phyloP scores from a whole-genome alignment of 2,888 invertebrate genomes.

The Noctua fimbriata region DNA sequence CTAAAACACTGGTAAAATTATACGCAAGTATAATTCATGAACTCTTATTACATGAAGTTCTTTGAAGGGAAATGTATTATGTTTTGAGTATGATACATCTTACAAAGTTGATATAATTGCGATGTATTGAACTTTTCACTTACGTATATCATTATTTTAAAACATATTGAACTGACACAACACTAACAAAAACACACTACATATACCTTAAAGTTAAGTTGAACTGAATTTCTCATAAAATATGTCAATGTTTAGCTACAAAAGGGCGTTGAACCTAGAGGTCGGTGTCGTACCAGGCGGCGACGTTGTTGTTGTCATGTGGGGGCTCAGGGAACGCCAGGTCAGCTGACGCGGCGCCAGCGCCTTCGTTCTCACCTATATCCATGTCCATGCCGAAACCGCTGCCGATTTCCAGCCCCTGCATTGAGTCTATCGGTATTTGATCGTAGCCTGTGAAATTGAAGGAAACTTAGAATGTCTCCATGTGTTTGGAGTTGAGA shows the following conservation, averaged over 20 bases:
- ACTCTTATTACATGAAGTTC: slow-evolving; percentile 25
- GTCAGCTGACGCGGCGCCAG: slow-evolving; percentile 95
- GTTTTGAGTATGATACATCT: slow-evolving; percentile 33
- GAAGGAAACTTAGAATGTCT: background rate
- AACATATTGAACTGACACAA: slow-evolving; percentile 59
- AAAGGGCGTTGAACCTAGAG: slow-evolving; percentile 89
- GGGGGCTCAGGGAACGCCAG: slow-evolving; percentile 95
- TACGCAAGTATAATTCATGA: slow-evolving; percentile 52
- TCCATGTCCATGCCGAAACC: slow-evolving; percentile 98
- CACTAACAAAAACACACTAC: slow-evolving; percentile 63
- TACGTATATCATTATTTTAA: slow-evolving; percentile 47
- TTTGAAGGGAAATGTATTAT: slow-evolving; percentile 3
- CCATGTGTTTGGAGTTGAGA: background rate
- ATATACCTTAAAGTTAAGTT: slow-evolving; percentile 54
- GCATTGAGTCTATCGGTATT: slow-evolving; percentile 99
- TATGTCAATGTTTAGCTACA: slow-evolving; percentile 43
- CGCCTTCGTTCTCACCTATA: slow-evolving; percentile 95
- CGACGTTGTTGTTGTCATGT: slow-evolving; percentile 97
- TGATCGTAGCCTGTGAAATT: slow-evolving; percentile 96
- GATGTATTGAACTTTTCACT: slow-evolving; percentile 8
- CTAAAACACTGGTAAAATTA: slow-evolving; percentile 49
- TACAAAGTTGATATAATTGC: slow-evolving; percentile 16
- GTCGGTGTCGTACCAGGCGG: slow-evolving; percentile 99
- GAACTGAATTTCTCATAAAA: slow-evolving; percentile 52
- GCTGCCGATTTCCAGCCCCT: slow-evolving; percentile 97